Percentiles rank a stretch among this genome's conserved stretches.
These are phyloP conservation scores for Pterocles orientalis DNA, from an alignment of 2,113 vertebrate species.

Conservation along the genomic window DNA sequence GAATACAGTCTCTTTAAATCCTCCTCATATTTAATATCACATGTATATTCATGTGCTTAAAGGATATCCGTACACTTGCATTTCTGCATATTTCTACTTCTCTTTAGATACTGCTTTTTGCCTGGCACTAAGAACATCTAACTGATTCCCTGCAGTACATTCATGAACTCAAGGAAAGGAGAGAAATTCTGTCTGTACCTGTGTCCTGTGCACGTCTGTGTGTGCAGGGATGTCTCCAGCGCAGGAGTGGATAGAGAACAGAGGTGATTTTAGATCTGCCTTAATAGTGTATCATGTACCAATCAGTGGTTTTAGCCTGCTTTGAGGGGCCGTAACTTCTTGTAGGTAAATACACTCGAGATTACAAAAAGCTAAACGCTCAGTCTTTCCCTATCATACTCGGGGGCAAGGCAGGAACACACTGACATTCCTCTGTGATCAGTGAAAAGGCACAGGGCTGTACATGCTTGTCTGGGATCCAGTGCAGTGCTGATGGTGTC, in stretches of 20 bases:
- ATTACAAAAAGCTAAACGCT: background rate
- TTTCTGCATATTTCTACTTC: background rate
- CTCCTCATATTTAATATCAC: constrained; percentile 25
- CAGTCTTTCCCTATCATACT: fast-evolving
- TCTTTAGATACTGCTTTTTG: background rate
- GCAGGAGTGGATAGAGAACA: background rate
- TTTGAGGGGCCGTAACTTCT: background rate
- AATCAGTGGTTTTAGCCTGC: background rate
- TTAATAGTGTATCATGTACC: background rate
- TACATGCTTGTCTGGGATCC: background rate
- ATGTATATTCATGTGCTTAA: constrained; percentile 50
- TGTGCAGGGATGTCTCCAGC: background rate
- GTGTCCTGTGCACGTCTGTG: background rate
- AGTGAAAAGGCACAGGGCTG: background rate
- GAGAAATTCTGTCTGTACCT: background rate
- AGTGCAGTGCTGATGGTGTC: background rate
- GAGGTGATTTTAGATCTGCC: background rate
- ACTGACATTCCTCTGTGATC: background rate
- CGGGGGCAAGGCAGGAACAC: fast-evolving
- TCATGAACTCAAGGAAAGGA: background rate
- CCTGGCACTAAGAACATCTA: background rate
- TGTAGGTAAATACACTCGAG: background rate
- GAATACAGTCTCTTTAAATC: constrained; percentile 25
- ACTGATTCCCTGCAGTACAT: background rate
- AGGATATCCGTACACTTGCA: constrained; percentile 6